Evolutionary conservation across 2,113 vertebrate species (phyloP), one percentile per base, ranked within the genome.

Genomic region (Podarcis raffonei): DNA sequence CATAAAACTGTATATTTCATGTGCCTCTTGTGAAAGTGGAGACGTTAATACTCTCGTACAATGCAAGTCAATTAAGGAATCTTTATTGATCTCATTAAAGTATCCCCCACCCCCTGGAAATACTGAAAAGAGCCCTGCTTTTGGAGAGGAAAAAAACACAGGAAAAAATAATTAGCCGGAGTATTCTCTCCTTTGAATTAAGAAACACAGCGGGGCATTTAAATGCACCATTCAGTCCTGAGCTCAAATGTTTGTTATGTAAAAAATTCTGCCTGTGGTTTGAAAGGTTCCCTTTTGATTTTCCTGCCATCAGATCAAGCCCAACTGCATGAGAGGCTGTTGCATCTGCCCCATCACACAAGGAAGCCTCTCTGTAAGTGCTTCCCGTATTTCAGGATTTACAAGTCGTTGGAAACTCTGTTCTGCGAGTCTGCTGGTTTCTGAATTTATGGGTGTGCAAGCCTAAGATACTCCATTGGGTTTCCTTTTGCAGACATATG

Each of bases 61-160:
- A 95, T 97, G 81, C 95, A 95, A 95, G 89, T 94, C 96, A 95
- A 97, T 97, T 96, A 96, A 97, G 95, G 93, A 94, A 96, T 96
- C 93, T 97, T 97, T 97, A 97, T 97, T 96, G 96, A 93, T 96
- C 95, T 96, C 95, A 97, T 97, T 97, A 97, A 78, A 95, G 87
- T 93, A 2, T 82, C 80, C 89, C 89, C 94, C 95, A 92, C 85
- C 95, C 48, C 94, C 94, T 95, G 89, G 94, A 94, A 95, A 95
- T 87, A 83, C 9, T 95, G 90, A 94, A 95, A 96, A 96, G 94
- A 93, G 27, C 94, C 96, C 95, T 42, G 65, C 92, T 93, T 95
- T 93, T 87, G 89, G 93, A 53, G 48, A 11, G 48, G 37, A 37
- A 94, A 93, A 94, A 89, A 95, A 72, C 53, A 89, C 84, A 89